These are phyloP conservation scores for Callipepla squamata DNA, from an alignment of 2,113 vertebrate genomes.

Conservation along the genomic window DNA sequence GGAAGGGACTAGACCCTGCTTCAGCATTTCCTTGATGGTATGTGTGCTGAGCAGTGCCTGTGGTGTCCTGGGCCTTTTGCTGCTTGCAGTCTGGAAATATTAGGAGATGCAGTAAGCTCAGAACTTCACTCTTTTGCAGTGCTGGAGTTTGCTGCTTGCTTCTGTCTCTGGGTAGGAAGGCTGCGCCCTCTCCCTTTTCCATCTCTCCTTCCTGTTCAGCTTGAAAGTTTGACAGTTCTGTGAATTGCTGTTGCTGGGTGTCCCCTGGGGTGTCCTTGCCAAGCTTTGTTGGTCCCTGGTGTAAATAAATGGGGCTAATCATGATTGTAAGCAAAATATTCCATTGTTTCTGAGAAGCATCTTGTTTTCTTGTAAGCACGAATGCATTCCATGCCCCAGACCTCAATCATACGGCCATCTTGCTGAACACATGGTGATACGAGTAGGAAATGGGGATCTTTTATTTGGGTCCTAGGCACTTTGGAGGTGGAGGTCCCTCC, in stretches of 20 bases:
- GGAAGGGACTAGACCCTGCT: background rate
- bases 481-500: background rate
- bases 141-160: background rate
- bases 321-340: background rate
- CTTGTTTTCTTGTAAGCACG: background rate
- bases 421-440: accelerated
- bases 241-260: background rate
- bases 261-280: background rate
- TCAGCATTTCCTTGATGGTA: background rate
- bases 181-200: background rate
- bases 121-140: background rate
- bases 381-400: background rate
- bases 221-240: background rate
- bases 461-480: background rate
- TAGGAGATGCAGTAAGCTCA: background rate
- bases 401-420: accelerated
- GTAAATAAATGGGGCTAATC: background rate
- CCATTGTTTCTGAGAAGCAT: background rate
- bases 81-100: background rate
- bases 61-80: background rate
- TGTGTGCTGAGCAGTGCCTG: background rate
- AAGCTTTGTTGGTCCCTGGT: background rate
- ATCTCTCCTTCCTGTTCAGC: background rate
- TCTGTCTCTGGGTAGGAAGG: background rate
- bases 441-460: background rate